Conservation (phyloP, 2,888 invertebrate genomes). For the Trisateles emortualis region DNA sequence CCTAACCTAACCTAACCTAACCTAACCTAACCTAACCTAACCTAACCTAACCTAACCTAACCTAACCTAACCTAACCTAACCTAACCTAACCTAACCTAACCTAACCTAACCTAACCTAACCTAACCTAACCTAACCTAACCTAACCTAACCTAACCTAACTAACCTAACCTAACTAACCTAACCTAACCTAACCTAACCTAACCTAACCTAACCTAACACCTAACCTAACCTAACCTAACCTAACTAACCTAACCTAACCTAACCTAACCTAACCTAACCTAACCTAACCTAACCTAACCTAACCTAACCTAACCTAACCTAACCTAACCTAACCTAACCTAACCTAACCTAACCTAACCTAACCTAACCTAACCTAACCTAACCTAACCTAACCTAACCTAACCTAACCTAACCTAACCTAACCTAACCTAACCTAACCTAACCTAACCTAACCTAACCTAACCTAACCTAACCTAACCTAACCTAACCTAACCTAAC, state of each 20-base stretch:
- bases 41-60: conserved; percentile 40
- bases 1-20: conserved; percentile 41
- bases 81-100: conserved; percentile 32
- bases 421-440: conserved; percentile 28
- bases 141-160: conserved; percentile 16
- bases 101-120: conserved; percentile 26
- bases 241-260: conserved; percentile 16
- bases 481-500: conserved; percentile 53
- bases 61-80: conserved; percentile 47
- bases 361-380: conserved; percentile 22
- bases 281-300: conserved; percentile 20
- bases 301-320: conserved; percentile 27
- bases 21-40: conserved; percentile 28
- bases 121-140: conserved; percentile 29
- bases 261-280: conserved; percentile 24
- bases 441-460: conserved; percentile 20
- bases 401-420: conserved; percentile 33
- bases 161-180: conserved; percentile 22
- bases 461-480: conserved; percentile 49
- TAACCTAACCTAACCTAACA: conserved; percentile 36
- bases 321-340: conserved; percentile 23
- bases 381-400: conserved; percentile 30
- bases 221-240: conserved; percentile 19
- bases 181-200: conserved; percentile 25
- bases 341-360: conserved; percentile 22